Evolutionary conservation across 2,113 vertebrate genomes (phyloP).

Genomic region (Ascaphus truei): DNA sequence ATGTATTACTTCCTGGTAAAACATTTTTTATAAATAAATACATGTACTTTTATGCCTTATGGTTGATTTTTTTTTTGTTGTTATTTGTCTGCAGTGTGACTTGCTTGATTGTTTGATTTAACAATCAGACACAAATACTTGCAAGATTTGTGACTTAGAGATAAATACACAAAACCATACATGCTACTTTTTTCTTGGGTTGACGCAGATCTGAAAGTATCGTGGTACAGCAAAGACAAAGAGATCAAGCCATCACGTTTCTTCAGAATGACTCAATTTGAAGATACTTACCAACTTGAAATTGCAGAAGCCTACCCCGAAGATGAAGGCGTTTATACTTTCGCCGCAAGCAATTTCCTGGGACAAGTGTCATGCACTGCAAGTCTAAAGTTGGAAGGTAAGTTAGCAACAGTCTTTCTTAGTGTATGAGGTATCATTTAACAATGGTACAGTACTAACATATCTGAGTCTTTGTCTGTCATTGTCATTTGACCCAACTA

Average conservation of each 20-base stretch:
- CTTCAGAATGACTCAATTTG: constrained; percentile 94
- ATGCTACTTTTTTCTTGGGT: no score
- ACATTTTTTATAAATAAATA: no score
- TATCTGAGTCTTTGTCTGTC: constrained; percentile 28
- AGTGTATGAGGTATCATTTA: constrained; percentile 31
- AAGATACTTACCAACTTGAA: constrained; percentile 91
- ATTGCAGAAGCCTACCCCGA: constrained; percentile 87
- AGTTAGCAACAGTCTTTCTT: constrained; percentile 31
- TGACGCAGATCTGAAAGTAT: constrained; percentile 80
- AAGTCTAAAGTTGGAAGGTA: constrained; percentile 81
- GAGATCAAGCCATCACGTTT: constrained; percentile 91
- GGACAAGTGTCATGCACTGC: constrained; percentile 90
- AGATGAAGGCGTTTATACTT: constrained; percentile 86
- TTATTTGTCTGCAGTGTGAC: no score
- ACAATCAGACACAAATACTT: no score
- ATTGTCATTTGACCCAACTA: constrained; percentile 52
- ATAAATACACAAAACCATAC: no score
- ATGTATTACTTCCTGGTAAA: no score
- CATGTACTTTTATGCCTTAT: no score
- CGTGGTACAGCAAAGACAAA: constrained; percentile 88
- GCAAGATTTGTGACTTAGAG: no score
- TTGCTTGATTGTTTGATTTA: no score
- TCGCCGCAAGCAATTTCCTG: constrained; percentile 79
- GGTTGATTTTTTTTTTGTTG: no score
- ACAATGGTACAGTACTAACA: constrained; percentile 40